phyloP scores from a whole-genome alignment of 2,888 invertebrate species.

The Drosophila austrosaltans region DNA sequence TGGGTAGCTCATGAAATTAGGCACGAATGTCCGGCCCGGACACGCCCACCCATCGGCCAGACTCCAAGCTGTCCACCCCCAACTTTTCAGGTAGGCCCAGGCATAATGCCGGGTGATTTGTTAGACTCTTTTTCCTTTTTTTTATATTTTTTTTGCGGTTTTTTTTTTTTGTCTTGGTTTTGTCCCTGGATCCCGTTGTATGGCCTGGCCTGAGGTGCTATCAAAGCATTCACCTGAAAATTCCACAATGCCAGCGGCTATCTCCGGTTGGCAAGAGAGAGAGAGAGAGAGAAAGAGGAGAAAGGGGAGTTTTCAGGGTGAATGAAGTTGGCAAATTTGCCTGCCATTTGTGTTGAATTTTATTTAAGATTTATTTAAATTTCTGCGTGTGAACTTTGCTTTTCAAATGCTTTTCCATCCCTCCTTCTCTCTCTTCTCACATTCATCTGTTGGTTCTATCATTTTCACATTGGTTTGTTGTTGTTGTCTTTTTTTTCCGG shows the following conservation, averaged over 20 bases:
- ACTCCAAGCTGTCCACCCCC: slow-evolving; percentile 4
- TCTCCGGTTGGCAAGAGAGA: slow-evolving; percentile 1
- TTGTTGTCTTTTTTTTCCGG: slow-evolving; percentile 33
- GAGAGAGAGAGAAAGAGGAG: background rate
- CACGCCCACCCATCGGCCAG: slow-evolving; percentile 22
- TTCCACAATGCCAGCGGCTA: slow-evolving; percentile 39
- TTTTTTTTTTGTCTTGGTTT: slow-evolving; percentile 37
- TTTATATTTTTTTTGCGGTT: slow-evolving; percentile 51
- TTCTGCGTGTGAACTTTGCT: slow-evolving; percentile 34
- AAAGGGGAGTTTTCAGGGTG: background rate
- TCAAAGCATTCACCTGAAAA: slow-evolving; percentile 69
- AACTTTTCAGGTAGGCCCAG: slow-evolving; percentile 50
- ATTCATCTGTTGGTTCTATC: slow-evolving; percentile 43
- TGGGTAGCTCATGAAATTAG: slow-evolving; percentile 74
- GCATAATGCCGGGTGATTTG: slow-evolving; percentile 72
- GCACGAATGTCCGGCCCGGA: slow-evolving; percentile 62
- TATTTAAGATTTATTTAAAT: slow-evolving; percentile 75
- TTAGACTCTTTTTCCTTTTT: slow-evolving; percentile 52
- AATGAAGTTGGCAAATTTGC: slow-evolving; percentile 57
- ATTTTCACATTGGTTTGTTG: slow-evolving; percentile 50
- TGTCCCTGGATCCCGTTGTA: slow-evolving; percentile 37
- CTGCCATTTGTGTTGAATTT: slow-evolving; percentile 70
- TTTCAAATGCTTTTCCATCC: background rate
- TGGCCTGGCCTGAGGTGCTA: slow-evolving; percentile 41
- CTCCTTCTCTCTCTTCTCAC: slow-evolving; percentile 24